phyloP scores from a whole-genome alignment of 2,113 vertebrate species.

The Merops nubicus region DNA sequence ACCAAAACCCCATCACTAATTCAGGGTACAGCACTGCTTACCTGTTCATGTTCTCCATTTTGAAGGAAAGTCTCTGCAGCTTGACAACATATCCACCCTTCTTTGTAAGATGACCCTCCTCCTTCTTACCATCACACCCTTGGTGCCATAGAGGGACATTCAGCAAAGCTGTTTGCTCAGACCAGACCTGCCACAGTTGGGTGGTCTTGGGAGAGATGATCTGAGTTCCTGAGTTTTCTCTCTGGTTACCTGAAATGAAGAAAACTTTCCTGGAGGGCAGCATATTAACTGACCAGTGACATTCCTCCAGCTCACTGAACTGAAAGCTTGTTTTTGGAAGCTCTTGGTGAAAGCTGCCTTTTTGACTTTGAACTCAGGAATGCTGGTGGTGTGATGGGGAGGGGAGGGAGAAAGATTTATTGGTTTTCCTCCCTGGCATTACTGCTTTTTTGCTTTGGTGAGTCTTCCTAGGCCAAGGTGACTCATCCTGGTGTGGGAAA shows the following conservation, averaged over 20 bases:
- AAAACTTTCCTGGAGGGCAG: background rate
- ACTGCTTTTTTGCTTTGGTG: background rate
- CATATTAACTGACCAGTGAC: background rate
- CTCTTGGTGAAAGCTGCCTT: background rate
- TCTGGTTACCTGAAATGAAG: background rate
- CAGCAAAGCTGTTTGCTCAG: background rate
- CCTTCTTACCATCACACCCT: background rate
- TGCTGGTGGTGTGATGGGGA: background rate
- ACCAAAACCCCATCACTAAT: background rate
- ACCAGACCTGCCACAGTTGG: background rate
- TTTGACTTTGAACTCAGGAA: constrained; percentile 25
- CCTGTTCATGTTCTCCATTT: background rate
- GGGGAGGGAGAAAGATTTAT: background rate
- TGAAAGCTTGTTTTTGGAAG: background rate
- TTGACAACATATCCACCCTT: background rate
- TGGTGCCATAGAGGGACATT: background rate
- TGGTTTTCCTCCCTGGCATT: background rate
- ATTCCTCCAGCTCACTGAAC: background rate
- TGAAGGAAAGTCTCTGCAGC: background rate
- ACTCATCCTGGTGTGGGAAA: background rate
- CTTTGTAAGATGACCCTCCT: background rate
- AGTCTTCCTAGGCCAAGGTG: background rate
- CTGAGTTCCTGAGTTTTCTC: background rate
- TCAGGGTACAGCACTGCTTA: background rate
- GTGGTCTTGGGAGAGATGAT: background rate